Evolutionary conservation across 92 coral and sea anemone species (phyloP).

Genomic region (Epizoanthus ramosus): DNA sequence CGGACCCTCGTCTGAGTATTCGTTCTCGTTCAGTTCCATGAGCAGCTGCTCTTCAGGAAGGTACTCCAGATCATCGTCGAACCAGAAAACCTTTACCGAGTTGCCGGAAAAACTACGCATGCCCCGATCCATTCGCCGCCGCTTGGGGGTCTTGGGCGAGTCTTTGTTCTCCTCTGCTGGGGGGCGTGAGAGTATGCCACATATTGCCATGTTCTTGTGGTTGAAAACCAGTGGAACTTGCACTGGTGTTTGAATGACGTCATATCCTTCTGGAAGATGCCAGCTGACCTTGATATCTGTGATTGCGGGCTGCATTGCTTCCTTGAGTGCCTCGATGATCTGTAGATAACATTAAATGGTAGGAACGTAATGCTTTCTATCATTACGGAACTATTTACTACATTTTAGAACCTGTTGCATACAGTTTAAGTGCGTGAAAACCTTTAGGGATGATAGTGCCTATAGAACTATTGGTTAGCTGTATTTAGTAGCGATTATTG

Average conservation of each 20-base stretch:
- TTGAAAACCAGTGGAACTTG: slow-evolving; percentile 69
- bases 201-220: slow-evolving; percentile 77
- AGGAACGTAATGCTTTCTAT: not conserved
- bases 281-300: slow-evolving; percentile 93
- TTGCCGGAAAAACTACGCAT: slow-evolving; percentile 77
- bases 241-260: slow-evolving; percentile 80
- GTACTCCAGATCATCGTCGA: slow-evolving; percentile 92
- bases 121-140: slow-evolving; percentile 73
- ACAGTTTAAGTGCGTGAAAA: no score
- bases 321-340: slow-evolving; percentile 82
- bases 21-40: slow-evolving; percentile 54
- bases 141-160: slow-evolving; percentile 68
- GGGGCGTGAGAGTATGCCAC: slow-evolving; percentile 85
- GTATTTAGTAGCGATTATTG: no score
- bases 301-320: slow-evolving; percentile 85
- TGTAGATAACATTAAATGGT: slow-evolving; percentile 21
- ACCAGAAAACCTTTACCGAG: slow-evolving; percentile 97
- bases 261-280: slow-evolving; percentile 92
- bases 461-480: no score
- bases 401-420: not conserved
- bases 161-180: slow-evolving; percentile 67
- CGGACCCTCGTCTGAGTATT: slow-evolving; percentile 33
- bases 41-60: slow-evolving; percentile 80
- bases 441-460: no score
- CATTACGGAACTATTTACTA: not conserved